A percentile compares a stretch with the other conserved stretches of the same genome.
Conservation (phyloP, 2,888 invertebrate species). For the Falcaria lacertinaria region DNA sequence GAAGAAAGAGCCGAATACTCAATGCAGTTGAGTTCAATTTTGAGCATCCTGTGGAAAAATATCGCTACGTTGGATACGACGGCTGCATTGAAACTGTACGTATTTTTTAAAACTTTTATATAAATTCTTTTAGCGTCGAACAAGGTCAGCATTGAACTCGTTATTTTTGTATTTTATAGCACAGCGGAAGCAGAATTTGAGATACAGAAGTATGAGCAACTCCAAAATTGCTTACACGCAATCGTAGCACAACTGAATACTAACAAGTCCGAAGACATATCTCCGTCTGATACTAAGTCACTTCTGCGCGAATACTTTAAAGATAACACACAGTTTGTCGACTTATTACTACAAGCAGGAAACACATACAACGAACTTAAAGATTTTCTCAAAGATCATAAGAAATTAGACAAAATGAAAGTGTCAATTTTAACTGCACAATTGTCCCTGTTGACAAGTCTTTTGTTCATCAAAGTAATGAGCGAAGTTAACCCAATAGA, state of each 20-base stretch:
- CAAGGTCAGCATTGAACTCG: background rate
- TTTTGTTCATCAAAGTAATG: slow-evolving; percentile 78
- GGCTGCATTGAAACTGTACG: slow-evolving; percentile 67
- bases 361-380: slow-evolving; percentile 30
- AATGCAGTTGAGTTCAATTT: slow-evolving; percentile 67
- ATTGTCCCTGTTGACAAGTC: slow-evolving; percentile 67
- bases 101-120: no score
- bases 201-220: slow-evolving; percentile 50
- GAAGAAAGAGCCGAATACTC: slow-evolving; percentile 71
- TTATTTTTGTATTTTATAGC: slow-evolving; percentile 32
- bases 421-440: slow-evolving; percentile 43
- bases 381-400: slow-evolving; percentile 9
- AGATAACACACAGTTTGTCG: slow-evolving; percentile 28
- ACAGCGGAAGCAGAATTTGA: slow-evolving; percentile 53
- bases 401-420: slow-evolving; percentile 21
- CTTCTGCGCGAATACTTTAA: slow-evolving; percentile 27
- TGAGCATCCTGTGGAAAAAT: slow-evolving; percentile 82
- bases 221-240: slow-evolving; percentile 37
- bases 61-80: slow-evolving; percentile 69
- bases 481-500: slow-evolving; percentile 86
- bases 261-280: background rate
- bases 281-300: background rate
- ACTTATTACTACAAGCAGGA: slow-evolving; percentile 33
- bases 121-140: no score
- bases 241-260: slow-evolving; percentile 20